Base-by-base conservation (phyloP, 2,888 invertebrate genomes). In the Balanococcus diminutus region DNA sequence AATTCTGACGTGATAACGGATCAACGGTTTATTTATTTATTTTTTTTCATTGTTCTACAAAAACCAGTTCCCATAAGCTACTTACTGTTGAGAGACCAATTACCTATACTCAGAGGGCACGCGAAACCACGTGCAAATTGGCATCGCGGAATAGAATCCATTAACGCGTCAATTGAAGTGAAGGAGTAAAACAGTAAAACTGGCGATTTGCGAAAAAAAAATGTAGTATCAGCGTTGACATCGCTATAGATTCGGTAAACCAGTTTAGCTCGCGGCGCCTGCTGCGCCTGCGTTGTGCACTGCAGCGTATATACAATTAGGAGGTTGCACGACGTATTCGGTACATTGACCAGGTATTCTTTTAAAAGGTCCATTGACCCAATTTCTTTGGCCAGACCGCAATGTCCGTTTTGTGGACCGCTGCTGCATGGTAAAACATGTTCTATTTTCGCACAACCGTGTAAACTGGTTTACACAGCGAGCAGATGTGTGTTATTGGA, bases 311-410 rank as follows among this genome's bases (percentile, higher is more conserved):
- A 25, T 61, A 61, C 72, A 75, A 75, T 75, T 32, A 75, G 72
- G 72, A 75, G 28, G 72, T 75, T 75, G 25, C n/a, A 51, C n/a
- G 11, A 9, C 4, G 42, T 28, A 32, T 75, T 75, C 72, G 56
- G 84, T 56, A 84, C 61, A 36, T 39, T 84, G 84, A 84, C 84
- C 84, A 84, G 61, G 36, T 67, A 61, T 84, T 84, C 61, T 61
- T 84, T 61, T 32, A 61, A 28, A 84, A 84, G 84, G 84, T 84
- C 84, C 84, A 61, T 67, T 84, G 84, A 84, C 84, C 84, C 39
- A 84, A 61, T 84, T 82, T 61, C 72, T 32, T 31, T 3, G 16
- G 32, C 3, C 72, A 75, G 72, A 75, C 72, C 72, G 32, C 72
- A 25, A 75, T 32, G 72, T 75, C 72, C 72, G 72, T 75, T 75